Base-by-base conservation (phyloP, 2,888 invertebrate species). In the Trissolcus japonicus region DNA sequence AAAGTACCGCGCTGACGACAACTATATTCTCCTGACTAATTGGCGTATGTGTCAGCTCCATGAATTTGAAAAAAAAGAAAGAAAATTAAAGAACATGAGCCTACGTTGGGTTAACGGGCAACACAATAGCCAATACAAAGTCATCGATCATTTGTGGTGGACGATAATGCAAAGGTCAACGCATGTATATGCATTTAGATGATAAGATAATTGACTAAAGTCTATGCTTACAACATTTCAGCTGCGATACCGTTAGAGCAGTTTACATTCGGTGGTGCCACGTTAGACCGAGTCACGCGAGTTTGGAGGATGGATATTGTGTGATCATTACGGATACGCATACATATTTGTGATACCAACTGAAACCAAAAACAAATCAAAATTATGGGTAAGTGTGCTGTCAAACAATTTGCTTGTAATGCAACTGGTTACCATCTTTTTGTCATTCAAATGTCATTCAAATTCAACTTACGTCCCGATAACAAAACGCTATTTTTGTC, bases 141-240 rank as follows among this genome's bases (percentile, higher is more conserved):
- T 51, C 60, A 14, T 19, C 29, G 17, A 60, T 71, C 65, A 54
- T 67, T 62, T 51, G 60, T 65, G 75, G 61, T 68, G 63, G 67
- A 68, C 65, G 78, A 59, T 78, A 72, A 75, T 76, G 51, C 71
- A 40, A 66, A 60, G 78, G 78, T 78, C 78, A 78, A 72, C 51
- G 78, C 53, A 75, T 78, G 62, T 78, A 72, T 78, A 72, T 75
- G 65, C 78, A 78, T 78, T 62, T 21, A 2, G 65, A 72, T 78
- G 75, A 78, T 72, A 73, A 78, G 73, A 78, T 78, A 78, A 72
- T 67, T 72, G 40, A 75, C 65, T 75, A 71, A 62, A 57, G 62
- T 13, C 67, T 55, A 67, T 67, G 51, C 63, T 68, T 72, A 61
- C 63, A 73, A 74, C 57, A 57, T 78, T 78, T 76, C 75, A 78